Base-by-base conservation (phyloP, 2,888 invertebrate species). In the Brachyopa scutellaris region DNA sequence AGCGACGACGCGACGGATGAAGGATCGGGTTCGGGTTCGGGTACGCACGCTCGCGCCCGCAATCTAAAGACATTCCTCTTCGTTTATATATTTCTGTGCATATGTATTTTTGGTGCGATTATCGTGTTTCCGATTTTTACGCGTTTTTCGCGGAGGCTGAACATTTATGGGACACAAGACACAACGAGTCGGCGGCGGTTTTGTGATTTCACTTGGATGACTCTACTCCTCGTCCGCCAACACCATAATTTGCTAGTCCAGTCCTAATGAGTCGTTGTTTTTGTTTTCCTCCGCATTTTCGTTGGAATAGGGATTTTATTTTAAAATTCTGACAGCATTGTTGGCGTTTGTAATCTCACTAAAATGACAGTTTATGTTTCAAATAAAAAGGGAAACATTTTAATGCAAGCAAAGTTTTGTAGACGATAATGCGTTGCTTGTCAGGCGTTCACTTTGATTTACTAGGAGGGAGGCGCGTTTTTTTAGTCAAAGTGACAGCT, bases 161-260 rank as follows among this genome's bases (percentile, higher is more conserved):
- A 47, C 53, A 82, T 82, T 82, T 77, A 82, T 82, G 77, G 66
- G 77, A 72, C 70, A 82, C 66, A 66, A 70, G 77, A 72, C 70
- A 82, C 66, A 66, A 70, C 66, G 53, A 77, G 82, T n/a, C n/a
- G n/a, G 70, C 77, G 82, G 82, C 59, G 82, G 72, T 70, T 82
- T 77, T 82, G 38, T 77, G 82, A 82, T 66, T 70, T 77, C 64
- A 61, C 69, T 80, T 62, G 80, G 59, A 61, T 47, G 45, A 69
- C 40, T 47, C 29, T 17, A 26, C 67, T 33, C 23, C 73, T 21
- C 5, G 29, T 8, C 3, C 3, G 42, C 47, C 57, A 49, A 64
- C 69, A 69, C 42, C 17, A 67, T 55, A 79, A 67, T 67, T 79
- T 61, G 67, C 67, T 67, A 69, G 62, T 69, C 76, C 76, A 17